Evolutionary conservation across 2,113 vertebrate genomes (phyloP).

Genomic region (Desmodus rotundus): DNA sequence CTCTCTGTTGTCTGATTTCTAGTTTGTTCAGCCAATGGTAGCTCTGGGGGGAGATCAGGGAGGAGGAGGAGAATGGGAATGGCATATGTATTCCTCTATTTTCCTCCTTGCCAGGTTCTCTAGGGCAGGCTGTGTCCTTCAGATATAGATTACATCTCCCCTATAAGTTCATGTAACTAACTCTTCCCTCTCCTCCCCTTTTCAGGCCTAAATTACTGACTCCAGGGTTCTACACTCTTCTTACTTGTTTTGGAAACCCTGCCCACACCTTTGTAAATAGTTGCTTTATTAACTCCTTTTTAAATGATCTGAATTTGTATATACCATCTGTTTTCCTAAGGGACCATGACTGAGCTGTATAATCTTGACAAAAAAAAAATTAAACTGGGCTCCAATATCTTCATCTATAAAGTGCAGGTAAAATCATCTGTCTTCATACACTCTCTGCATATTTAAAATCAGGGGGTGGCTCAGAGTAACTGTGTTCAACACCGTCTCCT

Average conservation of each 20-base stretch:
- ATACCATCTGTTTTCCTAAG: conserved; percentile 17
- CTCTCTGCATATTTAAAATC: not conserved
- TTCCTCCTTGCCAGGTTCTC: not conserved
- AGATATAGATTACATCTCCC: not conserved
- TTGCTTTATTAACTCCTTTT: conserved; percentile 17
- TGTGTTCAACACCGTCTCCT: not conserved
- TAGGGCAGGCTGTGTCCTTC: not conserved
- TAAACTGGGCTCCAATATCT: not conserved
- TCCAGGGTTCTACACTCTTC: not conserved
- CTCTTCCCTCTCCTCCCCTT: not conserved
- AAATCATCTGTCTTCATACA: not conserved
- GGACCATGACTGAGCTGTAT: not conserved
- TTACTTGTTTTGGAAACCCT: not conserved
- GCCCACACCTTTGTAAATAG: not conserved
- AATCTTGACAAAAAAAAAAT: not conserved
- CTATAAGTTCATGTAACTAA: not conserved
- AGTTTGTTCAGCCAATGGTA: not conserved
- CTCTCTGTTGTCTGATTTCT: not conserved
- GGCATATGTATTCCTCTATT: not conserved
- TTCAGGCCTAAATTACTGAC: not conserved
- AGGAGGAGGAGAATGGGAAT: not conserved
- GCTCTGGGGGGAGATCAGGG: not conserved
- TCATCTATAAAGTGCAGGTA: not conserved
- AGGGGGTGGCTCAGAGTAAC: not conserved
- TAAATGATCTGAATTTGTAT: not conserved